Evolutionary conservation across 2,888 invertebrate species (phyloP).

Genomic region (Leucozona laternaria): DNA sequence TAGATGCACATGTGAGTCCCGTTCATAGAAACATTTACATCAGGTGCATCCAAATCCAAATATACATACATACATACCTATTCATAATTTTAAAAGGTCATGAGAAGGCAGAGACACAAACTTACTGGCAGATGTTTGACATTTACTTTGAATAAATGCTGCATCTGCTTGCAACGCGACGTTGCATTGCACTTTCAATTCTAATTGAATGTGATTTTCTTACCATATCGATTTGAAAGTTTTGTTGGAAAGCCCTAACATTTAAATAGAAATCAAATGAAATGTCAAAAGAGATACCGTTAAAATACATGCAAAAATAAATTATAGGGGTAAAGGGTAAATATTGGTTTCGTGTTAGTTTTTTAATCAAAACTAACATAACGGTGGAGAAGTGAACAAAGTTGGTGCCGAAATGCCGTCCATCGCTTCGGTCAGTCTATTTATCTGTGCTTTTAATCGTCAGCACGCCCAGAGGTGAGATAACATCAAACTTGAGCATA

Average conservation of each 20-base stretch:
- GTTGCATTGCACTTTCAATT: constrained; percentile 16
- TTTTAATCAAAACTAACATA: too few species aligned
- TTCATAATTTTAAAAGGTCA: constrained; percentile 53
- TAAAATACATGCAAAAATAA: not conserved
- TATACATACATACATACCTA: not conserved
- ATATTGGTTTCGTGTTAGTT: too few species aligned
- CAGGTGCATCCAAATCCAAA: constrained; percentile 22
- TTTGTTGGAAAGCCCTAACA: not conserved
- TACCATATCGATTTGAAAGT: constrained; percentile 19
- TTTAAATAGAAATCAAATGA: not conserved
- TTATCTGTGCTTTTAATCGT: too few species aligned
- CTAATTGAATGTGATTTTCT: constrained; percentile 1
- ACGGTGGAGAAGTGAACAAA: too few species aligned
- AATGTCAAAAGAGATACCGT: not conserved
- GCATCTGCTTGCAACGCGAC: constrained; percentile 43
- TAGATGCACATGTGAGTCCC: not conserved
- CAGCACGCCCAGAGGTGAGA: too few species aligned
- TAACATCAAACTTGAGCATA: too few species aligned
- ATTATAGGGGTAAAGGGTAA: too few species aligned
- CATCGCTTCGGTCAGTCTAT: too few species aligned
- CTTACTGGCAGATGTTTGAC: constrained; percentile 54
- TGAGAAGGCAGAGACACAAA: constrained; percentile 53
- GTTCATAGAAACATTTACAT: not conserved
- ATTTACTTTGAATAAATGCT: constrained; percentile 51
- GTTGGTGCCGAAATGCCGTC: too few species aligned